A percentile compares a stretch with the other conserved stretches of the same genome.
phyloP scores from a whole-genome alignment of 2,113 vertebrate genomes.

The Alligator mississippiensis region DNA sequence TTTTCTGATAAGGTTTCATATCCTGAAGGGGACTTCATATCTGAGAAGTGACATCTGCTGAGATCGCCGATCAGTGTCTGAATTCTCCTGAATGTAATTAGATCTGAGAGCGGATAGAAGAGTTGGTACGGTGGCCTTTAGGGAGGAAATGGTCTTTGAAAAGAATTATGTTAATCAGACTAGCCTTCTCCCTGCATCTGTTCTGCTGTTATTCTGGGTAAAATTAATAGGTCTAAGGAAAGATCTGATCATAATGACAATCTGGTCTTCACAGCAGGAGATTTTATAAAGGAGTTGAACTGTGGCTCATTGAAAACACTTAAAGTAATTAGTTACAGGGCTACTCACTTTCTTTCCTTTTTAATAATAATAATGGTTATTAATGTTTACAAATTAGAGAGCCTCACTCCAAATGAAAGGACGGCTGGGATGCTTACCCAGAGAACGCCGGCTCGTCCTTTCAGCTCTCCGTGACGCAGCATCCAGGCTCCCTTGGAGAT shows the following conservation, averaged over 20 bases:
- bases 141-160: slow-evolving; percentile 74
- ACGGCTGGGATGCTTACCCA: not conserved
- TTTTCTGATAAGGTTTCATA: slow-evolving; percentile 58
- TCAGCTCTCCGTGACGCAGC: rapidly evolving
- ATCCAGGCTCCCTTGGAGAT: rapidly evolving
- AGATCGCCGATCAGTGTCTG: slow-evolving; percentile 47
- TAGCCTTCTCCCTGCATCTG: slow-evolving; percentile 80
- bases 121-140: slow-evolving; percentile 68
- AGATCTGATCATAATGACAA: slow-evolving; percentile 79
- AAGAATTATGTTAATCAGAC: slow-evolving; percentile 77
- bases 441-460: not conserved
- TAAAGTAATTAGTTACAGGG: slow-evolving; percentile 83
- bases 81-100: slow-evolving; percentile 64
- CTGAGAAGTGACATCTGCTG: slow-evolving; percentile 72
- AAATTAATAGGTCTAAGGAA: slow-evolving; percentile 82
- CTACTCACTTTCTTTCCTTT: slow-evolving; percentile 77
- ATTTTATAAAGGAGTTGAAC: slow-evolving; percentile 78
- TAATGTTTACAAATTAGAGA: slow-evolving; percentile 82
- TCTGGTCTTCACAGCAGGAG: slow-evolving; percentile 79
- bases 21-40: slow-evolving; percentile 72
- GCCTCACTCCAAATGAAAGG: slow-evolving; percentile 58
- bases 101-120: slow-evolving; percentile 74
- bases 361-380: slow-evolving; percentile 81
- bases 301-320: slow-evolving; percentile 80
- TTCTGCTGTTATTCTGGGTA: slow-evolving; percentile 77